A percentile compares a stretch with the other conserved stretches of the same genome.
phyloP scores from a whole-genome alignment of 2,888 invertebrate species.

The Carterocephalus palaemon region DNA sequence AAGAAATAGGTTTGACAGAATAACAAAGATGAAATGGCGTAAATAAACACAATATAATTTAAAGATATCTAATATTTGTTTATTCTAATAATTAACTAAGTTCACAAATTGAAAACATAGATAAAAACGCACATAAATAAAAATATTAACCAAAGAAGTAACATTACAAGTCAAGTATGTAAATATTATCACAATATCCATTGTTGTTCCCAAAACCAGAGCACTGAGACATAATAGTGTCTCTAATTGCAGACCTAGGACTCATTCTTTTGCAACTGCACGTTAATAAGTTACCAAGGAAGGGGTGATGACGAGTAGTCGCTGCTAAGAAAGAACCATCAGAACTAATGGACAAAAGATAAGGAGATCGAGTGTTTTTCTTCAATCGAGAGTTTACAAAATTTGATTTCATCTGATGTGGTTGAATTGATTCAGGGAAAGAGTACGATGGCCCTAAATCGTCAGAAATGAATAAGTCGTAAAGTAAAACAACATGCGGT shows the following conservation, averaged over 20 bases:
- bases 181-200: constrained; percentile 57
- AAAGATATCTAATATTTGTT: too few species aligned
- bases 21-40: too few species aligned
- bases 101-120: constrained; percentile 1
- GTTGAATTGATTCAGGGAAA: constrained; percentile 35
- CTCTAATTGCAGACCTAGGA: constrained; percentile 53
- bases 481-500: constrained; percentile 46
- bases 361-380: not conserved
- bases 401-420: too few species aligned
- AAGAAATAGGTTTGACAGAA: too few species aligned
- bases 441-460: constrained; percentile 37
- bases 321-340: constrained; percentile 61
- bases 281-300: constrained; percentile 50
- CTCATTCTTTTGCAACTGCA: constrained; percentile 46
- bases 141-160: not conserved
- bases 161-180: constrained; percentile 37
- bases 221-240: constrained; percentile 52
- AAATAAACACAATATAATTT: too few species aligned
- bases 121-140: constrained; percentile 4
- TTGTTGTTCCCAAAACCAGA: constrained; percentile 46
- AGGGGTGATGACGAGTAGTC: constrained; percentile 51
- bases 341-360: constrained; percentile 48
- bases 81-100: too few species aligned
- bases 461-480: constrained; percentile 51
- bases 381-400: too few species aligned